Conservation (phyloP, 2,797 vertebrate species). For the Poeciliopsis presidionis region DNA sequence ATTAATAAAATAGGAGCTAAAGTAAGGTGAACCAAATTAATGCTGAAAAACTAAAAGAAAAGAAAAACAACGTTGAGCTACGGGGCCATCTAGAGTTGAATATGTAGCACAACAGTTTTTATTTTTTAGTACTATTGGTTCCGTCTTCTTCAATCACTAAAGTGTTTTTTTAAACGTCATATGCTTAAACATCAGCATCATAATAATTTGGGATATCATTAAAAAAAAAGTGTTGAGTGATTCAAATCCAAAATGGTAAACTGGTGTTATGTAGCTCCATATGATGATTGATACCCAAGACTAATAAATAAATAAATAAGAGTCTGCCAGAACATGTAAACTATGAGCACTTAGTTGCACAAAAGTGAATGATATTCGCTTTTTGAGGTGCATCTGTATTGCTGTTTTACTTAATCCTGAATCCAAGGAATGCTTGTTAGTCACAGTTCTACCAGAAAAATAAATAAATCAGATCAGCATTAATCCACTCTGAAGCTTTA, state of each 20-base stretch:
- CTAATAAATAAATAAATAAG: background rate
- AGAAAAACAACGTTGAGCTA: background rate
- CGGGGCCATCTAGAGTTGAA: conserved; percentile 57
- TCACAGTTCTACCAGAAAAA: background rate
- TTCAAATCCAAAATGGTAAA: background rate
- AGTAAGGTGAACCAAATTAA: background rate
- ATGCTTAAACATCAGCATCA: background rate
- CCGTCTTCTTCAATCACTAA: background rate
- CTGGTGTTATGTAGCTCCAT: background rate
- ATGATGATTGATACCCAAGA: background rate
- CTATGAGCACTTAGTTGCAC: too few species aligned
- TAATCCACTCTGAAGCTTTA: background rate
- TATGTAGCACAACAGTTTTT: background rate
- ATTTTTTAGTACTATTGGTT: background rate
- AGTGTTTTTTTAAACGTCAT: background rate
- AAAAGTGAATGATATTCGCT: background rate
- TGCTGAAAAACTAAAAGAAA: background rate
- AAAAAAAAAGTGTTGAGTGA: background rate
- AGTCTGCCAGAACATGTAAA: too few species aligned
- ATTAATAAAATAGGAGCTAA: background rate
- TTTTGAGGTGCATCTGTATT: background rate
- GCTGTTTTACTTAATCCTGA: background rate
- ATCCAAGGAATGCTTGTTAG: background rate
- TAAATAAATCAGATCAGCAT: background rate
- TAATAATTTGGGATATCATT: background rate